Evolutionary conservation across 2,113 vertebrate species (phyloP).

Genomic region (Cathartes aura): DNA sequence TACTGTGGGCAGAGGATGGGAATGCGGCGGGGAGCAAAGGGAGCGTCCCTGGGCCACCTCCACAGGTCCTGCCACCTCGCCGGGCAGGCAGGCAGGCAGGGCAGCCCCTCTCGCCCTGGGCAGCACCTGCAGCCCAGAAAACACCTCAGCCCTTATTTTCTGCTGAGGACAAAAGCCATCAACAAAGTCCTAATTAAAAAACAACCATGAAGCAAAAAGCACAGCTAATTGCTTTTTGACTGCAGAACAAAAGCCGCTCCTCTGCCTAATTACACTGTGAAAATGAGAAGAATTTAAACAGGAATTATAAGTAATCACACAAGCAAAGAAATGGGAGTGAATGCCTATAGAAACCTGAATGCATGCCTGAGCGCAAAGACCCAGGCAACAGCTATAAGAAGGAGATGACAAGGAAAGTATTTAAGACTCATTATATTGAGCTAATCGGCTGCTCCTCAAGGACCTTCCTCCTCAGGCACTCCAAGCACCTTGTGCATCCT

Average conservation of each 20-base stretch:
- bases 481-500: not conserved
- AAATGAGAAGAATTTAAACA: conserved; percentile 63
- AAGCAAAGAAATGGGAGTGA: not conserved
- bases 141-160: not conserved
- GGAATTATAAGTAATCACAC: conserved; percentile 41
- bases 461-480: not conserved
- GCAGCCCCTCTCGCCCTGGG: not conserved
- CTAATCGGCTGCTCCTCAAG: not conserved
- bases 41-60: not conserved
- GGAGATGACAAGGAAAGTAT: not conserved
- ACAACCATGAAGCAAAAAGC: conserved; percentile 42
- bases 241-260: conserved; percentile 35
- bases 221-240: conserved; percentile 67
- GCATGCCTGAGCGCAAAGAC: not conserved
- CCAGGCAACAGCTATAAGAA: not conserved
- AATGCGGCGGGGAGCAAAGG: not conserved
- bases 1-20: not conserved
- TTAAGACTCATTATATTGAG: not conserved
- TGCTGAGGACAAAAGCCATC: conserved; percentile 31
- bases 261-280: conserved; percentile 52
- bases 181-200: conserved; percentile 58
- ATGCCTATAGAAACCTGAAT: conserved; percentile 4
- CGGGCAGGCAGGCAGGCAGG: not conserved
- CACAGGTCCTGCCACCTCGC: not conserved
- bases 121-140: not conserved